Evolutionary conservation across 2,797 vertebrate species (phyloP), one percentile per base, ranked within the genome.

Genomic region (Hemibagrus guttatus): DNA sequence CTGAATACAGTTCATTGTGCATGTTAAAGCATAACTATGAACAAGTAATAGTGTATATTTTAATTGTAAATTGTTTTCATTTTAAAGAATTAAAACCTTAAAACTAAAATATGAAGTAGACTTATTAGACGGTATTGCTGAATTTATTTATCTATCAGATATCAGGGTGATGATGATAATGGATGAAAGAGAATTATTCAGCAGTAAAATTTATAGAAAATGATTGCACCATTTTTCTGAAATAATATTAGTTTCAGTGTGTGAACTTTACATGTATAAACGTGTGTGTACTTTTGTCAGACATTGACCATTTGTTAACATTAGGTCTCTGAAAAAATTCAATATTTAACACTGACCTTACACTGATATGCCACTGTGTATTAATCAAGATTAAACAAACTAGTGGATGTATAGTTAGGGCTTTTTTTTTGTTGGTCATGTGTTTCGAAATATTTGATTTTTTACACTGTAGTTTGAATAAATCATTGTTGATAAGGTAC

Each of bases 351-450:
- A 80, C n/a, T 84, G 68, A 83, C 81, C 71, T 56, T 39, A 74
- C n/a, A 23, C 5, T 68, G 28, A 59, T 58, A 79, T 31, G 52
- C 42, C 19, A 61, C 28, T 52, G 26, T 64, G 49, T 31, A 75
- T 69, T 87, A 86, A 59, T 31, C 31, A n/a, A 8, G n/a, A 86
- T 75, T 52, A 86, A 83, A 75, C 68, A 75, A 82, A 72, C 23
- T 26, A n/a, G 9, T 81, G 21, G 56, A 26, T 52, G 8, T n/a
- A 74, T 17, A 42, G 26, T 31, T 79, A 49, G 46, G 21, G 39
- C 31, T 56, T 28, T 75, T 49, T 81, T 68, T 59, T 39, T 13
- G 1, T 78, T 78, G 52, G 16, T 78, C 52, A 61, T 61, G 52
- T 0, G 1, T 79, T 79, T 23, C 23, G 58, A 63, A 63, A 81